Evolutionary conservation across 64 coral and sea anemone genomes (phyloP).

Genomic region (Cladopsammia gracilis): DNA sequence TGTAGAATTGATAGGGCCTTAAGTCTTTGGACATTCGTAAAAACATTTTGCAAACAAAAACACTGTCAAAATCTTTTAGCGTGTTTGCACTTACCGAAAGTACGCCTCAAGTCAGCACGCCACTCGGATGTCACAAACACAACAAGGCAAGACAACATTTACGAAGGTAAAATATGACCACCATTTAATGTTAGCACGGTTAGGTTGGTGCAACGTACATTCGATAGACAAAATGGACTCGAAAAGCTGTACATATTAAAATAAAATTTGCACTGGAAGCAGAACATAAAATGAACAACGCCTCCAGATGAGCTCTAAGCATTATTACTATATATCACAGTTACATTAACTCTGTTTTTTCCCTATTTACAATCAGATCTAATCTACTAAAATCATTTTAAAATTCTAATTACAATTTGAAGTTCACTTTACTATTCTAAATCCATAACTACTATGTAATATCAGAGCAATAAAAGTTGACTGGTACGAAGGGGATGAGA

Average conservation of each 20-base stretch:
- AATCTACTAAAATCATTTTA: slow-evolving; percentile 16
- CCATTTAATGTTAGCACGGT: background rate
- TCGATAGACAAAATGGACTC: background rate
- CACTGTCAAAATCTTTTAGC: no score
- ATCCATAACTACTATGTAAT: background rate
- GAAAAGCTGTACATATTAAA: background rate
- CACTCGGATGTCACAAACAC: background rate
- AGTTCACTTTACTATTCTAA: background rate
- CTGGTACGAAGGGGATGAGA: background rate
- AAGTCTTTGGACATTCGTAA: no score
- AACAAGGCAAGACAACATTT: background rate
- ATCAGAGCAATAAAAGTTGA: background rate
- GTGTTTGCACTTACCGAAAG: no score
- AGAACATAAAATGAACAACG: background rate
- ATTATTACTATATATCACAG: background rate
- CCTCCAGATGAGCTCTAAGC: background rate
- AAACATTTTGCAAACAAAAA: no score
- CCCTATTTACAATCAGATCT: slow-evolving; percentile 22
- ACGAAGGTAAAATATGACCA: slow-evolving; percentile 24
- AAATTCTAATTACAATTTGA: slow-evolving; percentile 2
- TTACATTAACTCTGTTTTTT: slow-evolving; percentile 3
- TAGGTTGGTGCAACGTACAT: background rate
- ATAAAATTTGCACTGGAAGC: slow-evolving; percentile 18
- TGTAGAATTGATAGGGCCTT: no score
- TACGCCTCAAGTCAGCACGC: no score